A percentile compares a stretch with the other conserved stretches of the same genome.
Evolutionary conservation across 1,140 invertebrate species (phyloP).

Genomic region (Trinorchestia longiramus): DNA sequence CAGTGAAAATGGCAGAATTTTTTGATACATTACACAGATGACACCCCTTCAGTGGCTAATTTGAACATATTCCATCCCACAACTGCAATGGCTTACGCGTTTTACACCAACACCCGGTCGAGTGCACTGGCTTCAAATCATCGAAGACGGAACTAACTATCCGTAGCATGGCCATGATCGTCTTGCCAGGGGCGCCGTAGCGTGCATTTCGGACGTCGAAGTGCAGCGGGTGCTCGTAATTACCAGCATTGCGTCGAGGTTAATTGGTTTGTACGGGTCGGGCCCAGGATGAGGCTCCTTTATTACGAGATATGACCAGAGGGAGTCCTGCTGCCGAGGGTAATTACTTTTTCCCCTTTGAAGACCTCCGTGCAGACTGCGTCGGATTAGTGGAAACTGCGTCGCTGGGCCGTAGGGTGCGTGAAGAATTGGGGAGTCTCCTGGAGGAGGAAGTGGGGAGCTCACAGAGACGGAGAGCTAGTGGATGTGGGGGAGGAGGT

Average conservation of each 20-base stretch:
- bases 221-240: not conserved
- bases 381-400: conserved; percentile 42
- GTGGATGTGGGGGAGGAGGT: not conserved
- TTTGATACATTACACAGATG: not conserved
- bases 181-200: not conserved
- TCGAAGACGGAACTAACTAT: not conserved
- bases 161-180: not conserved
- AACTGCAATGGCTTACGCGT: not conserved
- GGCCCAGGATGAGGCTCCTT: conserved; percentile 39
- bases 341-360: conserved; percentile 55
- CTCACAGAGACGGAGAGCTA: not conserved
- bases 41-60: not conserved
- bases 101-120: not conserved
- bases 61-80: not conserved
- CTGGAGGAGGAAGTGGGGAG: not conserved
- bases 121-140: not conserved
- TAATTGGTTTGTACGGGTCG: conserved; percentile 45
- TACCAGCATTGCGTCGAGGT: conserved; percentile 21
- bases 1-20: not conserved
- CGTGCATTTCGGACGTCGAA: not conserved
- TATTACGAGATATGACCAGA: conserved; percentile 55
- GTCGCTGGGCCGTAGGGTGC: not conserved
- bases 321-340: conserved; percentile 38
- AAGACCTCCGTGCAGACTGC: conserved; percentile 16
- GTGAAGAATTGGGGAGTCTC: not conserved